Evolutionary conservation across 2,797 vertebrate species (phyloP).

Genomic region (Micrastur ruficollis): DNA sequence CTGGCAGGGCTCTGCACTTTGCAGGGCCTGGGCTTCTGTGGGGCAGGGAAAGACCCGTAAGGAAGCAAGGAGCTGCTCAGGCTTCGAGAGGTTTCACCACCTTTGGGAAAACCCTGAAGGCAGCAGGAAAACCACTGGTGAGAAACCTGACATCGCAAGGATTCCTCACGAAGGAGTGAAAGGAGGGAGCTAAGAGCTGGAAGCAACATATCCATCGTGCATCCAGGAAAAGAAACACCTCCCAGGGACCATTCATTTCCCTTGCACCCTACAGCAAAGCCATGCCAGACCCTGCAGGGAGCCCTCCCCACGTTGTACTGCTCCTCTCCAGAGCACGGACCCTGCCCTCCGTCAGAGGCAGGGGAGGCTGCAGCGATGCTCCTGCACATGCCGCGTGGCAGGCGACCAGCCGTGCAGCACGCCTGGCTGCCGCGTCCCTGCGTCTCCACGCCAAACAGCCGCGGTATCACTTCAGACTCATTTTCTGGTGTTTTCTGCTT

Average conservation of each 20-base stretch:
- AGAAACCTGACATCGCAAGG: neutral
- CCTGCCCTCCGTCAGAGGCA: neutral
- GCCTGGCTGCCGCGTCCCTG: neutral
- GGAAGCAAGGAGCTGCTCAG: neutral
- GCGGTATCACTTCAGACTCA: constrained; percentile 9
- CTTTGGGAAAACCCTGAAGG: neutral
- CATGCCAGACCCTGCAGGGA: neutral
- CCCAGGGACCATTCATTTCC: neutral
- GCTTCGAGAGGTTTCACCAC: neutral
- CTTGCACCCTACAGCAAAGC: neutral
- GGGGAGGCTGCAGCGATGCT: neutral
- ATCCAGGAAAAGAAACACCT: neutral
- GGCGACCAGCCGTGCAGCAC: neutral
- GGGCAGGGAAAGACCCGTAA: neutral
- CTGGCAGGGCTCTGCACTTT: neutral
- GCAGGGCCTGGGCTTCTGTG: neutral
- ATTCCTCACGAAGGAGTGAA: neutral
- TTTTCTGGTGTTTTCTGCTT: constrained; percentile 67
- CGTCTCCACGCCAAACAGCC: neutral
- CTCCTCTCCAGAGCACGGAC: neutral
- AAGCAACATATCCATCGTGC: neutral
- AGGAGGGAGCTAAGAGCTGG: neutral
- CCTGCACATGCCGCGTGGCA: neutral
- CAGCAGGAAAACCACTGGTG: neutral
- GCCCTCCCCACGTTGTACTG: neutral